Percentiles rank a stretch among this genome's conserved stretches.
phyloP scores from a whole-genome alignment of 1,140 invertebrate species.

The Lutraria rhynchaena region DNA sequence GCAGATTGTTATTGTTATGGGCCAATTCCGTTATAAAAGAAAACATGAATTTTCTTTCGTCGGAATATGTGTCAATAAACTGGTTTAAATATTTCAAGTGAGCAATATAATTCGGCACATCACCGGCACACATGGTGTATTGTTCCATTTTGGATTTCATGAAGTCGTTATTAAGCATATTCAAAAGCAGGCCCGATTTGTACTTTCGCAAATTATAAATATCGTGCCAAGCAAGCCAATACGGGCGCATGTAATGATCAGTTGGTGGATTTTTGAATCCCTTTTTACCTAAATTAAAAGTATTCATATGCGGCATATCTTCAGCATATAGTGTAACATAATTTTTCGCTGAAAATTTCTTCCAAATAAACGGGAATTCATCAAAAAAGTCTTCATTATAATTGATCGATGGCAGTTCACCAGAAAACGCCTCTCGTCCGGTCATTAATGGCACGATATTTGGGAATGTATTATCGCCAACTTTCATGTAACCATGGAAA shows the following conservation, averaged over 20 bases:
- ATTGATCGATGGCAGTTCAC: slow-evolving; percentile 2
- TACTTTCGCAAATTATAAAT: slow-evolving; percentile 51
- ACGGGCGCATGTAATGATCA: slow-evolving; percentile 85
- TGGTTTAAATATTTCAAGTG: slow-evolving; percentile 9
- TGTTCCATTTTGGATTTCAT: not conserved
- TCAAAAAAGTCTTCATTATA: slow-evolving; percentile 20
- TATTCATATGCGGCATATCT: slow-evolving; percentile 88
- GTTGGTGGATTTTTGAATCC: slow-evolving; percentile 91
- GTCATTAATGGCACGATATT: slow-evolving; percentile 90
- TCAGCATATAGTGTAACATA: slow-evolving; percentile 92
- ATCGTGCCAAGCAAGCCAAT: slow-evolving; percentile 76
- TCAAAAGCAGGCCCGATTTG: slow-evolving; percentile 54
- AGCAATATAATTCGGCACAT: not conserved
- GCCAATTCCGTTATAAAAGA: not conserved
- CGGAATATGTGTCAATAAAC: not conserved
- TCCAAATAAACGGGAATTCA: slow-evolving; percentile 73
- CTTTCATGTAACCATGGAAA: slow-evolving; percentile 91
- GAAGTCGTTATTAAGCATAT: slow-evolving; percentile 51
- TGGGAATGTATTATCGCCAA: slow-evolving; percentile 92
- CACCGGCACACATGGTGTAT: slow-evolving; percentile 4
- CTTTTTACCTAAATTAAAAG: slow-evolving; percentile 82
- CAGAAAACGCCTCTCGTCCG: slow-evolving; percentile 81
- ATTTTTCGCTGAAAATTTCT: slow-evolving; percentile 84
- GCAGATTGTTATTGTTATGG: not conserved
- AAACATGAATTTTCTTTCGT: slow-evolving; percentile 1